Base-by-base conservation (phyloP, 2,797 vertebrate species). In the Coilia nasus region DNA sequence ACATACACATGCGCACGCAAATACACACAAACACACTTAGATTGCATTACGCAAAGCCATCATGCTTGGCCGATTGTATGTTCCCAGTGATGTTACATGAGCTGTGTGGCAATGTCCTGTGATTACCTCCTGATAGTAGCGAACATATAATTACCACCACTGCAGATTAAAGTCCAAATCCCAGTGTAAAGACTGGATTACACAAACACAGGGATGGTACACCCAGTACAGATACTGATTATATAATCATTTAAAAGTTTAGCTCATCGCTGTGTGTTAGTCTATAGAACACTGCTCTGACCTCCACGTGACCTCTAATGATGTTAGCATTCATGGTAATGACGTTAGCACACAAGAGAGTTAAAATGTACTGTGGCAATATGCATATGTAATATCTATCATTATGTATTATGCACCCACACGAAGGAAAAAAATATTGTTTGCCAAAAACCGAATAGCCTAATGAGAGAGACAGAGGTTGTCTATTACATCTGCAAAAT, bases 231-330 rank as follows among this genome's bases (percentile, higher is more conserved):
- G 7, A 7, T n/a, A 7, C 59, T 62, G 21, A 5, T n/a, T 10
- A 5, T 62, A n/a, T 62, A 62, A 62, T 60, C 21, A 60, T 60
- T 60, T 62, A 7, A 21, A 57, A 17, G 14, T n/a, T 10, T 28
- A n/a, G 35, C 35, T 41, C 35, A 41, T 41, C 35, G 5, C 35
- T 41, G 7, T 64, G 23, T 14, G 62, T 11, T 64, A 28, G 25
- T 64, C 62, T 64, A 62, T 21, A 21, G 59, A 62, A 21, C 21
- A 62, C 21, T 23, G 21, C 10, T n/a, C 6, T 23, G 59, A 62
- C 59, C 59, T 62, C 35, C 21, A 62, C n/a, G n/a, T n/a, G 59
- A 60, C 59, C 59, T 60, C 59, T 60, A 64, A 64, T 64, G 60
- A 25, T 64, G 23, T 64, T 64, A 64, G 23, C 60, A 64, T 64